A percentile compares a stretch with the other conserved stretches of the same genome.
These are phyloP conservation scores for Arizona elegans DNA, from an alignment of 2,113 vertebrate genomes.

Conservation along the genomic window DNA sequence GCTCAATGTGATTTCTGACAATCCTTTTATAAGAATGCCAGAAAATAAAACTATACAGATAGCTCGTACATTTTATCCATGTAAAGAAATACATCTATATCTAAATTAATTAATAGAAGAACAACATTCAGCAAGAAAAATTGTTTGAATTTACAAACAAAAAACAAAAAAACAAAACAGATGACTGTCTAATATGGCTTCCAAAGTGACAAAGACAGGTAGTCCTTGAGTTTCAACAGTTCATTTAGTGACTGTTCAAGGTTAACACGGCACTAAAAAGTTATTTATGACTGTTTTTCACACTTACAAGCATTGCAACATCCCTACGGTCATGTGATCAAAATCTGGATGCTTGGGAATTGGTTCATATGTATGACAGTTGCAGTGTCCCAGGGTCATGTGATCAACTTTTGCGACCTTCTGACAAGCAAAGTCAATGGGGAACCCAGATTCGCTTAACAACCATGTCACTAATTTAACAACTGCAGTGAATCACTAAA, in stretches of 20 bases:
- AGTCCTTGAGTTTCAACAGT: not conserved
- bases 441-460: not conserved
- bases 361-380: not conserved
- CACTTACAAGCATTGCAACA: not conserved
- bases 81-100: not conserved
- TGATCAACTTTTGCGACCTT: not conserved
- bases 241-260: not conserved
- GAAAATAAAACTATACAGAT: not conserved
- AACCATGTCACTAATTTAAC: not conserved
- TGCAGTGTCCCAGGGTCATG: not conserved
- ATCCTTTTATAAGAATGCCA: not conserved
- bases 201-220: not conserved
- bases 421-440: not conserved
- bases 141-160: not conserved
- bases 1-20: not conserved
- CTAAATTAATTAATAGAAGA: not conserved
- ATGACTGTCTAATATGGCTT: not conserved
- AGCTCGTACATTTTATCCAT: not conserved
- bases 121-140: not conserved
- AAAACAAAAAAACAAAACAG: not conserved
- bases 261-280: not conserved
- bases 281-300: not conserved
- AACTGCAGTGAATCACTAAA: not conserved
- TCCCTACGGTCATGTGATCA: not conserved
- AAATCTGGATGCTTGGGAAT: not conserved